phyloP scores from a whole-genome alignment of 2,888 invertebrate genomes.

The Eulithis prunata region DNA sequence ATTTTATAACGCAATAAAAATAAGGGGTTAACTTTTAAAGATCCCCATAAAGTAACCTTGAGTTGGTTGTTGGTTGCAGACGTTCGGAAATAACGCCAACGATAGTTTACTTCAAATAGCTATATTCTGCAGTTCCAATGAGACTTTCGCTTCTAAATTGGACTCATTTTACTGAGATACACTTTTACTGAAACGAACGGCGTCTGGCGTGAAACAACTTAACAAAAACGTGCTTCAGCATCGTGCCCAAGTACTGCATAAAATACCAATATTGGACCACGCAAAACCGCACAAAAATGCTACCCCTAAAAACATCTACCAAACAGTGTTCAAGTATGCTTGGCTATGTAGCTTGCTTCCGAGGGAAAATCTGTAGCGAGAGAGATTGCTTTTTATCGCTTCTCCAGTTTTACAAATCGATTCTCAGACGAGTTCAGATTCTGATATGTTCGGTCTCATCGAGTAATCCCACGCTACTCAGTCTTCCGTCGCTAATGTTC shows the following conservation, averaged over 20 bases:
- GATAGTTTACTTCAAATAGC: constrained; percentile 23
- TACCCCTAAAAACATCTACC: background rate
- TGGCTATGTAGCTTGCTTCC: constrained; percentile 12
- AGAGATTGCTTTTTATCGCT: constrained; percentile 23
- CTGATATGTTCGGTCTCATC: constrained; percentile 12
- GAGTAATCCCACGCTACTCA: constrained; percentile 22
- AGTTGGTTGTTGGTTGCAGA: constrained; percentile 32
- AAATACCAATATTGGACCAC: background rate
- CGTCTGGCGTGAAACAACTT: constrained; percentile 9
- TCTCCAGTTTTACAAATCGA: constrained; percentile 20
- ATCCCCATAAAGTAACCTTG: constrained; percentile 26
- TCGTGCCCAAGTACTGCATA: background rate
- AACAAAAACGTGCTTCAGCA: background rate
- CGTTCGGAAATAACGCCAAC: constrained; percentile 20
- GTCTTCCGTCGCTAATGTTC: constrained; percentile 2
- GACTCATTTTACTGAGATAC: constrained; percentile 21
- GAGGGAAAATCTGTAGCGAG: constrained; percentile 14
- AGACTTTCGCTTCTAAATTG: constrained; percentile 16
- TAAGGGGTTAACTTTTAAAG: constrained; percentile 22
- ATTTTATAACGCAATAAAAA: constrained; percentile 35
- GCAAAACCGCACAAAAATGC: background rate
- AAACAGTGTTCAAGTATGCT: background rate
- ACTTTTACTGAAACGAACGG: constrained; percentile 15
- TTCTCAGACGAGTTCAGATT: constrained; percentile 12
- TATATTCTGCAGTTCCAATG: constrained; percentile 24